Percentiles rank a stretch among this genome's conserved stretches.
phyloP scores from a whole-genome alignment of 2,888 invertebrate genomes.

The Volucella bombylans region DNA sequence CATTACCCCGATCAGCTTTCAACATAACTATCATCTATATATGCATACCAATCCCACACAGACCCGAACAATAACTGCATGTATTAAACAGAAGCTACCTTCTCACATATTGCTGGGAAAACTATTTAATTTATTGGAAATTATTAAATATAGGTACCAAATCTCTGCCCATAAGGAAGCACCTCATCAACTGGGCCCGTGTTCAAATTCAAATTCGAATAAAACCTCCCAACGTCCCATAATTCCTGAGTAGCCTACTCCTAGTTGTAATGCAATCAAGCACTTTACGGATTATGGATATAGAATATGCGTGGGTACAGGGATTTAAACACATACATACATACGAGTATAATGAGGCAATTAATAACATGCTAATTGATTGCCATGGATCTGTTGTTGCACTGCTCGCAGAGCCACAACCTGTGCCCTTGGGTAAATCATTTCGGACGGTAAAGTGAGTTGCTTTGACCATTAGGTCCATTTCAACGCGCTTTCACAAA shows the following conservation, averaged over 20 bases:
- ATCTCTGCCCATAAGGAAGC: constrained; percentile 12
- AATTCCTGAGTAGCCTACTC: constrained; percentile 10
- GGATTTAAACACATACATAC: background rate
- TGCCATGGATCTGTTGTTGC: constrained; percentile 51
- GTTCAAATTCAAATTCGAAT: constrained; percentile 49
- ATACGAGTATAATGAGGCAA: constrained; percentile 61
- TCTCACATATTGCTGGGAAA: background rate
- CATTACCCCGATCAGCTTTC: too few relatives aligned
- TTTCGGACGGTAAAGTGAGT: constrained; percentile 1
- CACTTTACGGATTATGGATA: background rate
- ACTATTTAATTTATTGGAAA: background rate
- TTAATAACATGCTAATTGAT: constrained; percentile 69
- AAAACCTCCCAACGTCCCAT: constrained; percentile 25
- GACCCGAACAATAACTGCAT: too few relatives aligned
- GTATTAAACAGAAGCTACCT: too few relatives aligned
- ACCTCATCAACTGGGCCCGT: constrained; percentile 21
- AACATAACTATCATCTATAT: too few relatives aligned
- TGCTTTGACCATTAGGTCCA: constrained; percentile 25
- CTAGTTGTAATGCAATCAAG: constrained; percentile 11
- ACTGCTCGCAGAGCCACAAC: constrained; percentile 19
- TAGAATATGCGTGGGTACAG: constrained; percentile 15
- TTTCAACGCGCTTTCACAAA: background rate
- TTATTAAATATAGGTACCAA: background rate
- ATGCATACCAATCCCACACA: too few relatives aligned
- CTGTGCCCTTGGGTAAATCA: constrained; percentile 6